phyloP scores from a whole-genome alignment of 2,888 invertebrate genomes.

The Aricia artaxerxes region DNA sequence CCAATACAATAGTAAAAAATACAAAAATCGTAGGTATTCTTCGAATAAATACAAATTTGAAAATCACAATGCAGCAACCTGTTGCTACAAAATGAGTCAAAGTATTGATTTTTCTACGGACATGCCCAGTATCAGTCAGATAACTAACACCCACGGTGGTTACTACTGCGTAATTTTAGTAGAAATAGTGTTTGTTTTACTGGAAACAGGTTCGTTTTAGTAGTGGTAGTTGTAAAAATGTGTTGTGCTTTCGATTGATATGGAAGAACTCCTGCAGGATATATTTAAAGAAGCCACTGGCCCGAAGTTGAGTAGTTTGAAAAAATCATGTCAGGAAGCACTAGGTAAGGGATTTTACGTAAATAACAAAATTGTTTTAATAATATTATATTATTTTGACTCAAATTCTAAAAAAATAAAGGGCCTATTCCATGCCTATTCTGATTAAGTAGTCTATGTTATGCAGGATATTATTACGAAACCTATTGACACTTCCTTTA shows the following conservation, averaged over 20 bases:
- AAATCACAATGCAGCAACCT: slow-evolving; percentile 9
- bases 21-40: background rate
- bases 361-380: background rate
- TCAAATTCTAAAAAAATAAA: too few relatives aligned
- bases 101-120: slow-evolving; percentile 73
- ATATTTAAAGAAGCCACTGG: slow-evolving; percentile 92
- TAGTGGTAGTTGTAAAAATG: slow-evolving; percentile 37
- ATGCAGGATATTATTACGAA: background rate
- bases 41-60: background rate
- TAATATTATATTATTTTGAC: too few relatives aligned
- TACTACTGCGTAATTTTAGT: slow-evolving; percentile 39
- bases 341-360: slow-evolving; percentile 82
- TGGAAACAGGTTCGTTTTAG: slow-evolving; percentile 8
- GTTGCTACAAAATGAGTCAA: slow-evolving; percentile 24
- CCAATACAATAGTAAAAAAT: background rate
- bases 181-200: slow-evolving; percentile 30
- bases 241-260: slow-evolving; percentile 57
- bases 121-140: slow-evolving; percentile 62
- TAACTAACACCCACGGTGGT: slow-evolving; percentile 64
- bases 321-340: slow-evolving; percentile 92
- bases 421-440: too few relatives aligned
- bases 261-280: slow-evolving; percentile 93
- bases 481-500: background rate
- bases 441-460: too few relatives aligned
- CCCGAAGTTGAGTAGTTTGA: slow-evolving; percentile 86